These are phyloP conservation scores for Mormyrops attenuatus DNA, from an alignment of 2,797 vertebrate genomes.

Conservation along the genomic window DNA sequence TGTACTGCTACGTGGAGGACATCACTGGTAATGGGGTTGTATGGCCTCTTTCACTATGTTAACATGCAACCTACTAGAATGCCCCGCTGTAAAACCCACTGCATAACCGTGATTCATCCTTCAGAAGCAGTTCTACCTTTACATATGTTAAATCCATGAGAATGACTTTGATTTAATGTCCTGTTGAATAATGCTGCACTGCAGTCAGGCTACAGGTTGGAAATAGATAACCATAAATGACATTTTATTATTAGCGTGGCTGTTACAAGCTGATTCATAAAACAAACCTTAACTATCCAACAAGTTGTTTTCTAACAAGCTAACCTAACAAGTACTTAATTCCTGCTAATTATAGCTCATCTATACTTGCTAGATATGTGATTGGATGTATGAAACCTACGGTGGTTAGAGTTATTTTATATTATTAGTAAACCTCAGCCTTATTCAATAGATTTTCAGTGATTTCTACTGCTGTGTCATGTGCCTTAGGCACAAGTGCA, in stretches of 20 bases:
- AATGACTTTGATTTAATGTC: background rate
- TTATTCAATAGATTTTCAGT: background rate
- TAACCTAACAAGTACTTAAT: background rate
- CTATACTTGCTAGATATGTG: background rate
- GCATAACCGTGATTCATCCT: background rate
- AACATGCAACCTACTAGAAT: background rate
- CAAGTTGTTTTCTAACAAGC: background rate
- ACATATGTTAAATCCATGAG: background rate
- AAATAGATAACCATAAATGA: background rate
- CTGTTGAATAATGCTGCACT: background rate
- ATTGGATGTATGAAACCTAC: background rate
- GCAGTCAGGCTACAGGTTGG: background rate
- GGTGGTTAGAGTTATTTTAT: background rate
- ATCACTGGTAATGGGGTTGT: slow-evolving; percentile 66
- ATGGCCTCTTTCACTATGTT: background rate
- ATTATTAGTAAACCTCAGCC: background rate
- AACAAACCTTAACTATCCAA: background rate
- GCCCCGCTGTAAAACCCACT: background rate
- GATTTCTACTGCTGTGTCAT: background rate
- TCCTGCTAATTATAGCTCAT: background rate
- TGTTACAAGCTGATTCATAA: background rate
- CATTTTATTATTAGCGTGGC: background rate
- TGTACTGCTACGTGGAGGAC: slow-evolving; percentile 87
- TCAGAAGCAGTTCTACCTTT: background rate
- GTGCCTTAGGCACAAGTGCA: background rate